Base-by-base conservation (phyloP, 1,140 invertebrate genomes). In the Acromyrmex echinatior region DNA sequence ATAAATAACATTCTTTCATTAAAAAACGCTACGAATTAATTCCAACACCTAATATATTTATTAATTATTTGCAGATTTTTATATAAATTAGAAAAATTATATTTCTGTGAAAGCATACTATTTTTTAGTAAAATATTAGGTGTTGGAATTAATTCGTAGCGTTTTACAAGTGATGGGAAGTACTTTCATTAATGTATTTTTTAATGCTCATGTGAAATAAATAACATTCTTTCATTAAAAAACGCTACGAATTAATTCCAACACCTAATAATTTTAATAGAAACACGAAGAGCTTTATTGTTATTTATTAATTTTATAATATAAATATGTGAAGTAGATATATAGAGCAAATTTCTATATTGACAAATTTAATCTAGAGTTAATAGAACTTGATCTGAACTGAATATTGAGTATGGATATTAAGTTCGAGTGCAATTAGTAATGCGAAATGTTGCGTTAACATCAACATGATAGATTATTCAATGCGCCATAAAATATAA, bases 381-480 rank as follows among this genome's bases (percentile, higher is more conserved):
- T 25, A 25, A 25, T 25, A 25, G 1, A 25, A 1, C 25, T 25
- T 25, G 25, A 25, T 25, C 25, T 25, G 25, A 25, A 25, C 25
- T 25, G 25, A 25, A 25, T 25, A 25, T 25, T 25, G 25, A 25
- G 0, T 25, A 25, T 25, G 1, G 18, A 60, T 76, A 76, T 76
- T 35, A 21, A 77, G 18, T 53, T 45, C 35, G 21, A 16, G 16
- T 21, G 10, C 45, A 12, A 28, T 16, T n/a, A 3, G 21, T 51
- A 62, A n/a, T 7, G 49, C 18, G n/a, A 51, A 79, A 66, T 66
- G 28, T 6, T 66, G 45, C 49, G 35, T 81, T 81, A 81, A 79
- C 65, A 28, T 81, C n/a, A 70, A 63, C 35, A 7, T 49, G 21
- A 70, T 81, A 45, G 65, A 81, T 70, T 79, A 79, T 79, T 70